Percentiles rank a stretch among this genome's conserved stretches.
phyloP scores from a whole-genome alignment of 1,140 invertebrate genomes.

The Prorops nasuta region DNA sequence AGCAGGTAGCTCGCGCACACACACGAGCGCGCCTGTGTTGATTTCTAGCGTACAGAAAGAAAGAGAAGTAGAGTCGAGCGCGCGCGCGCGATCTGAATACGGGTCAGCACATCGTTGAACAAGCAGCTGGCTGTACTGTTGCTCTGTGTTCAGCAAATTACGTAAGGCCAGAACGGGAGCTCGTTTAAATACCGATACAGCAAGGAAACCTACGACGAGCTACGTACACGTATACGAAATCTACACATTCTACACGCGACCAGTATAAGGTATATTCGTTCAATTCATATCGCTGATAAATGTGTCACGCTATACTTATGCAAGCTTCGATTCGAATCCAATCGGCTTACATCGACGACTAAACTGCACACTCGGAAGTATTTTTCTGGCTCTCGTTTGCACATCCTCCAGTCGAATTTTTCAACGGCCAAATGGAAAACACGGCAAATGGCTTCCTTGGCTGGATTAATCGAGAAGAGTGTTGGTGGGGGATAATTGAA shows the following conservation, averaged over 20 bases:
- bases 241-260: slow-evolving; percentile 10
- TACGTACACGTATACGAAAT: slow-evolving; percentile 8
- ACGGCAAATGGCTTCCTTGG: no score
- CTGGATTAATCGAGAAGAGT: no score
- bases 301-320: no score
- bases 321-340: no score
- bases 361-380: no score
- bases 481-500: no score
- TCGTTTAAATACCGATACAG: slow-evolving; percentile 46
- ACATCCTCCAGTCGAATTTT: no score
- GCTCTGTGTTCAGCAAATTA: slow-evolving; percentile 37
- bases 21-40: slow-evolving; percentile 11
- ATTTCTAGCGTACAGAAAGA: slow-evolving; percentile 35
- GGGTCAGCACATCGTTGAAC: slow-evolving; percentile 48
- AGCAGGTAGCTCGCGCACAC: slow-evolving; percentile 10
- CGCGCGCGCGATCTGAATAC: slow-evolving; percentile 36
- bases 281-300: no score
- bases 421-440: no score
- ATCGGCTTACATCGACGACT: no score
- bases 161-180: slow-evolving; percentile 43
- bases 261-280: no score
- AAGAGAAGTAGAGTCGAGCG: slow-evolving; percentile 9
- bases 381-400: no score
- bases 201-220: slow-evolving; percentile 21
- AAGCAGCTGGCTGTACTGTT: slow-evolving; percentile 36